Base-by-base conservation (phyloP, 2,888 invertebrate species). In the Euzetes globulus region DNA sequence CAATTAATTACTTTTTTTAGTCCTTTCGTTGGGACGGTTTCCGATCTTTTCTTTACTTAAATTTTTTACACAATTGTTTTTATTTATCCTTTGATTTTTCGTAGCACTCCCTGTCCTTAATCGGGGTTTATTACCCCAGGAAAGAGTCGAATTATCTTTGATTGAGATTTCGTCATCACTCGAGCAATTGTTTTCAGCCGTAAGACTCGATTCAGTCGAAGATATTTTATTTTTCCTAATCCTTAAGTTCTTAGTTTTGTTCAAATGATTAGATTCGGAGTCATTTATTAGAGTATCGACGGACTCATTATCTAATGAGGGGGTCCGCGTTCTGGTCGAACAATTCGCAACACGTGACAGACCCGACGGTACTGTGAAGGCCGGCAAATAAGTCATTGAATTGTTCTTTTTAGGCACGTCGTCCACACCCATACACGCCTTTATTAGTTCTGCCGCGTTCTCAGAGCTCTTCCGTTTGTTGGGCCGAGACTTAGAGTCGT, bases 401-500 rank as follows among this genome's bases (percentile, higher is more conserved):
- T 15, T 19, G 17, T 60, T 60, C 29, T 79, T 79, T 25, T 81
- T 79, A 72, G 80, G 80, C 37, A 68, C 63, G 74, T 82, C 81
- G 79, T 86, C 83, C 80, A 86, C 81, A 80, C 86, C 84, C 85
- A 86, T 84, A 81, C 85, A 83, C 79, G 85, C 83, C 83, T 87
- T 86, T 76, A 87, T 86, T 77, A 87, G 82, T 80, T 87, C 87
- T 19, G 85, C 86, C 60, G 87, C 86, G 80, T 86, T 87, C 80
- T 87, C 88, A 72, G 87, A 87, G 80, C 86, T 86, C 82, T 88
- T 88, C 78, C 88, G 82, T 81, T 86, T 86, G 75, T 84, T 84
- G 75, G 86, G 85, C 79, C 86, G 82, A 72, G 84, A 82, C 75
- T 77, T 78, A 72, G 4, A 2, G 50, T 41, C 50, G 5, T 6